Conservation (phyloP, 2,797 vertebrate genomes). For the Anas bernieri region DNA sequence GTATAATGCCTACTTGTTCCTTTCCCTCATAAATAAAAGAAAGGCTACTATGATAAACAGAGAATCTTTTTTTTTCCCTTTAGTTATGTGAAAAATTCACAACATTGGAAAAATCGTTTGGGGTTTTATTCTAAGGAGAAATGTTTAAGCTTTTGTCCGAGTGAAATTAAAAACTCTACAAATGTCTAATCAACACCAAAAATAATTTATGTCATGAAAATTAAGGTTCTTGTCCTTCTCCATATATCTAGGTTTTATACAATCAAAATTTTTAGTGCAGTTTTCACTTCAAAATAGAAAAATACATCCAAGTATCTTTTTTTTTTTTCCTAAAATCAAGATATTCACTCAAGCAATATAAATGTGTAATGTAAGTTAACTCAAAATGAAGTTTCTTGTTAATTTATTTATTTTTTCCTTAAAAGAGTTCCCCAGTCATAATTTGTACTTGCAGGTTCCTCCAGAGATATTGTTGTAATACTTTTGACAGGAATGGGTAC, state of each 20-base stretch:
- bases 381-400: neutral
- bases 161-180: neutral
- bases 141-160: neutral
- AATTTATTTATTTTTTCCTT: neutral
- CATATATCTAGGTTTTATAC: neutral
- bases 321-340: neutral
- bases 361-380: neutral
- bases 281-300: slow-evolving; percentile 13
- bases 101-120: neutral
- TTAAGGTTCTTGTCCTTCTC: neutral
- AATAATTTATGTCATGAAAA: neutral
- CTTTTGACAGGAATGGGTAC: neutral
- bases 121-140: neutral
- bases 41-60: neutral
- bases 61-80: neutral
- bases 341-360: neutral
- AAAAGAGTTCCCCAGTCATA: neutral
- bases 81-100: neutral
- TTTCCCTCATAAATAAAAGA: neutral
- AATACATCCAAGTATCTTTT: neutral
- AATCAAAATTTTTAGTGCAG: neutral
- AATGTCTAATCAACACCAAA: neutral
- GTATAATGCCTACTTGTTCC: neutral
- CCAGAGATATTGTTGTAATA: neutral
- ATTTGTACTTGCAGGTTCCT: slow-evolving; percentile 2